Conservation (phyloP, 2,888 invertebrate species). For the Zaprionus lineosus region DNA sequence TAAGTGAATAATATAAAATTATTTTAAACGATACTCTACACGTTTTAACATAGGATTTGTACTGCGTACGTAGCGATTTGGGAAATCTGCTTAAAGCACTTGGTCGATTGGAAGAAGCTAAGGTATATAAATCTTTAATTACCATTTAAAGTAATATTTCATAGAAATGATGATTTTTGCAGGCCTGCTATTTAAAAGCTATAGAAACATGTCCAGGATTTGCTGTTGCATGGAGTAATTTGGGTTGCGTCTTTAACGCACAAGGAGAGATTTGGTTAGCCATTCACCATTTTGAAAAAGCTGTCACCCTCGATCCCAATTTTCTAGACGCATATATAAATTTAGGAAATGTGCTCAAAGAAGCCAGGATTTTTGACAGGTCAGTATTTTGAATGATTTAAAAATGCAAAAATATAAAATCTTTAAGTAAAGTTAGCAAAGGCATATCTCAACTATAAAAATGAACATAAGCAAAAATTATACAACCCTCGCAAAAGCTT, state of each 20-base stretch:
- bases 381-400: conserved; percentile 84
- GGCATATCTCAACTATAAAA: too few relatives aligned
- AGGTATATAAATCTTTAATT: too few relatives aligned
- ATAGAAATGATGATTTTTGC: too few relatives aligned
- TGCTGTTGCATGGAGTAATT: conserved; percentile 99
- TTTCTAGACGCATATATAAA: conserved; percentile 99
- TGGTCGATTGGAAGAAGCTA: conserved; percentile 99
- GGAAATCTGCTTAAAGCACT: conserved; percentile 99
- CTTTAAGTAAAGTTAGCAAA: too few relatives aligned
- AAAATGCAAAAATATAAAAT: too few relatives aligned
- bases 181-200: conserved; percentile 99
- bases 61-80: conserved; percentile 99
- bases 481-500: too few relatives aligned
- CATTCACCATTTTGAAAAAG: conserved; percentile 99
- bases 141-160: too few relatives aligned
- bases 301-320: conserved; percentile 98
- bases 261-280: conserved; percentile 99
- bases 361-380: conserved; percentile 99
- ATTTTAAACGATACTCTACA: background rate
- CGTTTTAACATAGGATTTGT: conserved; percentile 92
- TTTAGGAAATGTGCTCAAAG: conserved; percentile 99
- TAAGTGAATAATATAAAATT: conserved; percentile 83
- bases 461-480: too few relatives aligned
- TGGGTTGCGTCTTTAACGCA: conserved; percentile 99
- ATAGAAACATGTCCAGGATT: conserved; percentile 99